Conservation (phyloP, 1,140 invertebrate genomes). For the Hesperophylax magnus region DNA sequence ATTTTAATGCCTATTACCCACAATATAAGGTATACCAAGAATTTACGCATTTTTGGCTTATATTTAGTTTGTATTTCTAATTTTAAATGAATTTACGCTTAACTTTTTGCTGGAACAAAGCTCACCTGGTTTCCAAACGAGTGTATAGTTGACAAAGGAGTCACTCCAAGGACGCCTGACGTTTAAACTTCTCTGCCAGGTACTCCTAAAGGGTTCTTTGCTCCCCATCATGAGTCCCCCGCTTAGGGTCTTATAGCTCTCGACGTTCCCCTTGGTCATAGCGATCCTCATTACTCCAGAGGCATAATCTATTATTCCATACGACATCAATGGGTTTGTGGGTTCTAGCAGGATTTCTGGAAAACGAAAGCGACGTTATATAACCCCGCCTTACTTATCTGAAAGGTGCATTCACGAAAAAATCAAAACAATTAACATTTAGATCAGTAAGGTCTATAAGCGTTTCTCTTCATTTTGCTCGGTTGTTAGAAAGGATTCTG, state of each 20-base stretch:
- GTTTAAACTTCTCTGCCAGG: constrained; percentile 62
- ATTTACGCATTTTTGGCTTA: too few relatives aligned
- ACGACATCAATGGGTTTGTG: constrained; percentile 62
- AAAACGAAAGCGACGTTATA: neutral
- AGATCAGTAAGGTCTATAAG: too few relatives aligned
- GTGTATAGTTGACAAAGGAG: constrained; percentile 76
- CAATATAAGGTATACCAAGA: too few relatives aligned
- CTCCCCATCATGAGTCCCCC: constrained; percentile 64
- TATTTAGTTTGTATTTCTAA: too few relatives aligned
- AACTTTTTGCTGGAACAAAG: too few relatives aligned
- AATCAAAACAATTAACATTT: too few relatives aligned
- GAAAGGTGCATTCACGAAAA: too few relatives aligned
- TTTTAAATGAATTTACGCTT: too few relatives aligned
- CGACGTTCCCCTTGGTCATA: constrained; percentile 67
- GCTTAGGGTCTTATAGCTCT: constrained; percentile 64
- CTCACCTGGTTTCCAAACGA: constrained; percentile 76
- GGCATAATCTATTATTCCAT: constrained; percentile 69
- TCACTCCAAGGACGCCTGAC: constrained; percentile 71
- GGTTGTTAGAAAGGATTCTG: too few relatives aligned
- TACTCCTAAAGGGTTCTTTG: constrained; percentile 62
- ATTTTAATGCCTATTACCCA: too few relatives aligned
- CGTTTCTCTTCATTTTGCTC: too few relatives aligned
- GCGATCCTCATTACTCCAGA: constrained; percentile 71
- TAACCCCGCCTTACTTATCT: too few relatives aligned
- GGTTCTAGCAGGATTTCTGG: constrained; percentile 74